Conservation (phyloP, 2,113 vertebrate genomes). For the Parus major region DNA sequence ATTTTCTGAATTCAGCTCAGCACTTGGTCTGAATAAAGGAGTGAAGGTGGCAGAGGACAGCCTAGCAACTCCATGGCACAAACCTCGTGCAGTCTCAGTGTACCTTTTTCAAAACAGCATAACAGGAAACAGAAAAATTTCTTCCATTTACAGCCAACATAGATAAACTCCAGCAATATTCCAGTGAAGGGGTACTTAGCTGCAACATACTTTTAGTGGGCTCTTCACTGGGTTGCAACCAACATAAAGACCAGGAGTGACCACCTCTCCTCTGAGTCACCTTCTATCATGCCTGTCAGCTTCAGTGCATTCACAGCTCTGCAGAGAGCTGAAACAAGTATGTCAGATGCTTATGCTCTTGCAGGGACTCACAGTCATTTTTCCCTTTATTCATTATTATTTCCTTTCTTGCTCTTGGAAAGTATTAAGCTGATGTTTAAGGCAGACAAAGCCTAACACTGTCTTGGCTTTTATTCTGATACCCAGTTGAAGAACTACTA, state of each 20-base stretch:
- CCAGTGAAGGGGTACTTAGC: neutral
- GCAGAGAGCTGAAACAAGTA: neutral
- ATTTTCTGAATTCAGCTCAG: constrained; percentile 5
- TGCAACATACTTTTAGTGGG: neutral
- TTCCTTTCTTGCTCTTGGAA: neutral
- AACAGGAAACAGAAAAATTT: neutral
- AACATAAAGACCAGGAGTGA: neutral
- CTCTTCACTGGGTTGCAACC: neutral
- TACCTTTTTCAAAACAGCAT: neutral
- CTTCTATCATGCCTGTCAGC: neutral
- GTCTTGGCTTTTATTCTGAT: neutral
- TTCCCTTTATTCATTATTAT: neutral
- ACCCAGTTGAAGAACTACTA: neutral
- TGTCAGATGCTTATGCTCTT: neutral
- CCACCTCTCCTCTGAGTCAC: neutral
- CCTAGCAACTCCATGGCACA: neutral
- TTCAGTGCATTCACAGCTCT: neutral
- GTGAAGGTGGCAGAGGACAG: neutral
- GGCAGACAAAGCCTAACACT: neutral
- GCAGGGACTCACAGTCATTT: neutral
- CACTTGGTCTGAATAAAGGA: neutral
- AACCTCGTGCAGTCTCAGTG: neutral
- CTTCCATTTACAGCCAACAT: neutral
- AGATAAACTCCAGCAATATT: neutral
- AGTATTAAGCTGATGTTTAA: neutral